Base-by-base conservation (phyloP, 2,888 invertebrate species). In the Philhelius pedissequus region DNA sequence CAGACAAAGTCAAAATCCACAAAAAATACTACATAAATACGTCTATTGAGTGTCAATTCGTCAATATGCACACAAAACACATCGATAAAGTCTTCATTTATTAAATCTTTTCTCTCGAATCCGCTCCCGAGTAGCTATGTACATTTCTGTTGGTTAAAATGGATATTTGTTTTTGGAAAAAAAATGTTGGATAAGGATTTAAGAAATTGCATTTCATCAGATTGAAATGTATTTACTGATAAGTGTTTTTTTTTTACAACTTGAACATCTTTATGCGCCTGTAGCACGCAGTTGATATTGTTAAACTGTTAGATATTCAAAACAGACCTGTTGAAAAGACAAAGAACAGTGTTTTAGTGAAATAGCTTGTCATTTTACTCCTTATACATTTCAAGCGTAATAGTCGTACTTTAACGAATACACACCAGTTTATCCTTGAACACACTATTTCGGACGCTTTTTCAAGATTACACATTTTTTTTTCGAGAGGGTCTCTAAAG, bases 11-110 rank as follows among this genome's bases (percentile, higher is more conserved):
- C 45, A 58, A 68, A 74, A 73, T 52, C 18, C 8, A 15, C 60
- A 52, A 15, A 66, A 13, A 11, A n/a, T n/a, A n/a, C n/a, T 20
- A 22, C 32, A 73, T 73, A 30, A 79, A 20, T 40, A 54, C 9
- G 52, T 52, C 56, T 64, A 64, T 71, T 56, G 71, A 64, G 62
- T 71, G 64, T 64, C 71, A 48, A 79, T 68, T 62, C 35, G 58
- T 66, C 73, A 73, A 68, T 15, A 60, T 50, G 7, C 11, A 27
- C 35, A 35, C 35, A 56, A 13, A 43, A 52, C 25, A 9, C 25
- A n/a, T n/a, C 35, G 5, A 11, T 43, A 50, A 64, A 22, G 48
- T 22, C 5, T 68, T 52, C 43, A 5, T 18, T 40, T 54, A 38
- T 50, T 68, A 7, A 52, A 35, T 45, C 0, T 13, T 22, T 11